Conservation (phyloP, 2,888 invertebrate genomes). For the Epirrita christyi region DNA sequence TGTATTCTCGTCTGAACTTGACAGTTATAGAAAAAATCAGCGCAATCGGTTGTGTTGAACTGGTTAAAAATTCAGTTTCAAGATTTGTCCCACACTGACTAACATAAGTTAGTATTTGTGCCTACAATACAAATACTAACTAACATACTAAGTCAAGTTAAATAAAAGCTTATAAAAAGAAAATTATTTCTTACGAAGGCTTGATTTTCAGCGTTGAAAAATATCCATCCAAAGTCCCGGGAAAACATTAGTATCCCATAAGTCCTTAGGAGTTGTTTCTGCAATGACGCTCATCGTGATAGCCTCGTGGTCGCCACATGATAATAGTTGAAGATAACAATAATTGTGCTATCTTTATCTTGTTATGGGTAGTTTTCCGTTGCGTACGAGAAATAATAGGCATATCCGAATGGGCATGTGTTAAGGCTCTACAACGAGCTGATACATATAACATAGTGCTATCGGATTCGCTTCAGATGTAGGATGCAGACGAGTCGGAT, state of each 20-base stretch:
- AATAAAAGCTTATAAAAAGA: no score
- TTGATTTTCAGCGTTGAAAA: no score
- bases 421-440: slow-evolving; percentile 15
- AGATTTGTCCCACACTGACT: no score
- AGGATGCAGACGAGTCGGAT: no score
- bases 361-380: slow-evolving; percentile 49
- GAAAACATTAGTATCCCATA: slow-evolving; percentile 7
- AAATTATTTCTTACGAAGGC: no score
- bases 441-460: background rate
- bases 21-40: no score
- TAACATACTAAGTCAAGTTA: no score
- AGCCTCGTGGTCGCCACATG: slow-evolving; percentile 36
- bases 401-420: background rate
- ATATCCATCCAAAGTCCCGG: slow-evolving; percentile 2
- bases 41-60: no score
- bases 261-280: background rate
- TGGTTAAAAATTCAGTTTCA: no score
- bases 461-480: background rate
- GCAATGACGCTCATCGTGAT: slow-evolving; percentile 33
- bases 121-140: no score
- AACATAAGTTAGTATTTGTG: no score
- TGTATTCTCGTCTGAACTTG: no score
- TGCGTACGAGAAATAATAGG: slow-evolving; percentile 15
- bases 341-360: slow-evolving; percentile 44
- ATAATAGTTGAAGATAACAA: slow-evolving; percentile 31